A percentile compares a stretch with the other conserved stretches of the same genome.
phyloP scores from a whole-genome alignment of 2,888 invertebrate species.

The Tinea trinotella region DNA sequence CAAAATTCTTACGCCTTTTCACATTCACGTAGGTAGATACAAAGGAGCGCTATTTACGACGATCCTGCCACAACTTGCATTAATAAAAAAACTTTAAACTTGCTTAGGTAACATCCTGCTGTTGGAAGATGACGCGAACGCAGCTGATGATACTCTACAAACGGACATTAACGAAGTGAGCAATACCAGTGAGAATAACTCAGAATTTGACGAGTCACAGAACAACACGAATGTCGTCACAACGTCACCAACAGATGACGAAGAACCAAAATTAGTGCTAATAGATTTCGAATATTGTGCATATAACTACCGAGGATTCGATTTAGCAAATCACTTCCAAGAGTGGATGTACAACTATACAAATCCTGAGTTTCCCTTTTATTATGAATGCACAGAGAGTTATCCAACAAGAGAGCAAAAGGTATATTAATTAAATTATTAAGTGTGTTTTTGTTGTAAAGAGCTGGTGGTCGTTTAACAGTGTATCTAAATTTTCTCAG shows the following conservation, averaged over 20 bases:
- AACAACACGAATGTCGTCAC: slow-evolving; percentile 30
- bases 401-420: slow-evolving; percentile 87
- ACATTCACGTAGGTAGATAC: too few relatives aligned
- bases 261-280: slow-evolving; percentile 78
- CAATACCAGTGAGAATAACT: too few relatives aligned
- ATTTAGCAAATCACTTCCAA: slow-evolving; percentile 94
- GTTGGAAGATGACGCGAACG: slow-evolving; percentile 57
- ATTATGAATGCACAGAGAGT: slow-evolving; percentile 75
- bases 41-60: too few relatives aligned
- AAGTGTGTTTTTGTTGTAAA: too few relatives aligned
- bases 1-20: too few relatives aligned
- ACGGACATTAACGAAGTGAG: too few relatives aligned
- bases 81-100: too few relatives aligned
- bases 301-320: slow-evolving; percentile 94
- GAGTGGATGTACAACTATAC: slow-evolving; percentile 95
- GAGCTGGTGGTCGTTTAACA: too few relatives aligned
- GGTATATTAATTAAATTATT: slow-evolving; percentile 48
- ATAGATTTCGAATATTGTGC: slow-evolving; percentile 97
- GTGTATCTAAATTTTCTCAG: too few relatives aligned
- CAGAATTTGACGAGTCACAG: too few relatives aligned
- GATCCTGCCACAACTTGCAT: too few relatives aligned
- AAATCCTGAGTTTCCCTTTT: slow-evolving; percentile 82
- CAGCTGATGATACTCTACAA: too few relatives aligned
- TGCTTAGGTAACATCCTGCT: slow-evolving; percentile 74
- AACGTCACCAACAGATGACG: slow-evolving; percentile 33